Conservation (phyloP, 2,888 invertebrate genomes). For the Nematopogon swammerdamellus region DNA sequence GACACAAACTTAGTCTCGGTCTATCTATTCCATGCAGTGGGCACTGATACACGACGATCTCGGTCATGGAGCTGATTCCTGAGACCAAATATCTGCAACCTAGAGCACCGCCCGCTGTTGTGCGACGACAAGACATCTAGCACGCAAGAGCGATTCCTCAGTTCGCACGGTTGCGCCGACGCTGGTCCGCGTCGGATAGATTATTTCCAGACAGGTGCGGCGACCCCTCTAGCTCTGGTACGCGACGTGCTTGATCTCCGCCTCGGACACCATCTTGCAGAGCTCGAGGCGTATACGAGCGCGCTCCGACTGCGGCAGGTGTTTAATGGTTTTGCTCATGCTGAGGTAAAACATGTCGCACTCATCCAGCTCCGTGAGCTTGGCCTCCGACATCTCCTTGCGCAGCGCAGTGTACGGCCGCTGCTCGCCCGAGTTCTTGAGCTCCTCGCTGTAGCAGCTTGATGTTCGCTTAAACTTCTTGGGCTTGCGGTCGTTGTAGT, state of each 20-base stretch:
- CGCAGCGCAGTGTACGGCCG: background rate
- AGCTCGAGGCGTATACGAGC: background rate
- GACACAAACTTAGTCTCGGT: too few relatives aligned
- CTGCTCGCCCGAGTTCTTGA: background rate
- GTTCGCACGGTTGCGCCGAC: too few relatives aligned
- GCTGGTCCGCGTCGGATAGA: background rate
- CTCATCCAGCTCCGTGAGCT: background rate
- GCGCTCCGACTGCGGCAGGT: background rate
- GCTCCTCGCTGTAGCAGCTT: background rate
- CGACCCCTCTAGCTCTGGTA: background rate
- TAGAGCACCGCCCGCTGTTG: too few relatives aligned
- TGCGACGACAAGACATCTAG: too few relatives aligned
- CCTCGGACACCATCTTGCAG: background rate
- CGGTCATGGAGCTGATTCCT: too few relatives aligned
- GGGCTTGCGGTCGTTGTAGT: background rate
- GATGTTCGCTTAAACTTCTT: background rate
- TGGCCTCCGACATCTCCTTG: background rate
- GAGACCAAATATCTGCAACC: too few relatives aligned
- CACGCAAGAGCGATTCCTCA: too few relatives aligned
- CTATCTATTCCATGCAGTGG: too few relatives aligned
- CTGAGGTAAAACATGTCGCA: slow-evolving; percentile 4
- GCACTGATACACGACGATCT: too few relatives aligned
- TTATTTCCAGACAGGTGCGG: background rate
- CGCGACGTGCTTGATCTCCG: background rate
- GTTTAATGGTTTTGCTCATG: slow-evolving; percentile 3